Evolutionary conservation across 2,797 vertebrate species (phyloP).

Genomic region (Myotis myotis): DNA sequence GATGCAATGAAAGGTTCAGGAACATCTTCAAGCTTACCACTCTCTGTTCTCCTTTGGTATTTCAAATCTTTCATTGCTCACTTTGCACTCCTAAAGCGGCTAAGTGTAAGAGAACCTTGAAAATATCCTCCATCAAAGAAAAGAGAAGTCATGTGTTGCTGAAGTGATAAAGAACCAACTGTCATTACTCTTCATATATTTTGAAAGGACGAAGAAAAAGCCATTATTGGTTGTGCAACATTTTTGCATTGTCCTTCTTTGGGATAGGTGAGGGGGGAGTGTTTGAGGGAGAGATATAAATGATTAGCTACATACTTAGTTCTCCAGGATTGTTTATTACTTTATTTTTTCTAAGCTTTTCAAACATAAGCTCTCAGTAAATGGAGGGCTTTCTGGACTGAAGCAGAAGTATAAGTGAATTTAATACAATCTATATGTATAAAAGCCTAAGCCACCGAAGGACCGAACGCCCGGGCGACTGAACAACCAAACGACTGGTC

Average conservation of each 20-base stretch:
- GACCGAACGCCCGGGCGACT: too few relatives aligned
- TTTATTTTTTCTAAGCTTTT: constrained; percentile 35
- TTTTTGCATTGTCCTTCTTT: background rate
- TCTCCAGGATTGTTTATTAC: constrained; percentile 30
- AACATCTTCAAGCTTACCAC: background rate
- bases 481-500: too few relatives aligned
- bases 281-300: constrained; percentile 7
- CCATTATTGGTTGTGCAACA: background rate
- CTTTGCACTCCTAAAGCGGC: background rate
- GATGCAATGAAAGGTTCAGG: constrained; percentile 38
- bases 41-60: constrained; percentile 31
- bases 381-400: background rate
- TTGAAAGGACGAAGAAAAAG: constrained; percentile 3
- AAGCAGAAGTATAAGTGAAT: background rate
- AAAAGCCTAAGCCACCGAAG: too few relatives aligned
- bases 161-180: background rate
- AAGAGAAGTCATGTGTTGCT: background rate
- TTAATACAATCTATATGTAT: background rate
- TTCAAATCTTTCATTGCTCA: constrained; percentile 26
- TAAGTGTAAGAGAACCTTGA: constrained; percentile 19
- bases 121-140: constrained; percentile 22
- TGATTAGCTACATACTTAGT: background rate
- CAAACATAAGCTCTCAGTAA: constrained; percentile 8
- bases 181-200: constrained; percentile 3
- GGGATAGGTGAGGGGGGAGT: background rate